Evolutionary conservation across 2,113 vertebrate genomes (phyloP).

Genomic region (Callorhinus ursinus): DNA sequence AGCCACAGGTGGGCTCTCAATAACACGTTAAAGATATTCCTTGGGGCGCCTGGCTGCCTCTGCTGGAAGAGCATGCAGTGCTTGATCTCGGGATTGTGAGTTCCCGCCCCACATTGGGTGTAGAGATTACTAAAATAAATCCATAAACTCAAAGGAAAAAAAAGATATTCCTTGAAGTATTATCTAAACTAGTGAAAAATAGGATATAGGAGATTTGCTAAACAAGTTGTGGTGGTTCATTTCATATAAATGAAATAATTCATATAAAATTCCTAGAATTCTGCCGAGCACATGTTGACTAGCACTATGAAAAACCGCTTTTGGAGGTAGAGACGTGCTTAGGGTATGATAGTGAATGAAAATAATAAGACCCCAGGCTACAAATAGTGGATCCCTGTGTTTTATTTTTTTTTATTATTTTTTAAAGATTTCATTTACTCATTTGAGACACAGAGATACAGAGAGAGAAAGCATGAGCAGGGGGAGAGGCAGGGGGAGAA

Average conservation of each 20-base stretch:
- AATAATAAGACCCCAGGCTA: background rate
- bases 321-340: background rate
- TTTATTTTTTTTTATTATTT: background rate
- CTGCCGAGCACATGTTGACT: background rate
- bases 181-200: background rate
- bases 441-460: too few relatives aligned
- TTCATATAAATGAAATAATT: background rate
- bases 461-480: too few relatives aligned
- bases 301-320: background rate
- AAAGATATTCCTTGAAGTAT: background rate
- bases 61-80: background rate
- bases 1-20: background rate
- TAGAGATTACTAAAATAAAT: background rate
- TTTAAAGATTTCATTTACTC: too few relatives aligned
- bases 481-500: too few relatives aligned
- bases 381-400: background rate
- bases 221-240: background rate
- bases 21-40: background rate
- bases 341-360: background rate
- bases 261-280: background rate
- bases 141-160: background rate
- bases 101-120: background rate
- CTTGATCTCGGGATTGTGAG: background rate
- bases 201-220: background rate
- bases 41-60: background rate